Evolutionary conservation across 2,888 invertebrate species (phyloP).

Genomic region (Amaurobius ferox): DNA sequence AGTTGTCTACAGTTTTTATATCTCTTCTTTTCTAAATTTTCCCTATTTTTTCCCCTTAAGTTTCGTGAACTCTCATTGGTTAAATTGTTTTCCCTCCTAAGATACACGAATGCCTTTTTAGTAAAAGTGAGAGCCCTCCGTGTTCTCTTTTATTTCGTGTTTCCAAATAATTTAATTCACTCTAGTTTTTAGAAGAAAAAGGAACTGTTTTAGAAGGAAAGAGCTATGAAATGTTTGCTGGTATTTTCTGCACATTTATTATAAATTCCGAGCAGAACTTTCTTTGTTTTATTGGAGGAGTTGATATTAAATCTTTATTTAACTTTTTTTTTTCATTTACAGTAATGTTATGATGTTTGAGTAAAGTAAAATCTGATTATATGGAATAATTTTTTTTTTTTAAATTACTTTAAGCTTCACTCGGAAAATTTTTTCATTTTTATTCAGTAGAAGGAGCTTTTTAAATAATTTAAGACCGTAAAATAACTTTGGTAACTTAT

Average conservation of each 20-base stretch:
- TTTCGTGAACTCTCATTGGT: conserved; percentile 64
- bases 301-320: conserved; percentile 11
- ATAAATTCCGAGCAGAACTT: conserved; percentile 6
- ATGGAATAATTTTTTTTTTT: not conserved
- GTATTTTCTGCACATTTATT: not conserved
- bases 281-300: conserved; percentile 10
- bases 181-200: conserved; percentile 2
- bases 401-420: conserved; percentile 2
- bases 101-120: conserved; percentile 3
- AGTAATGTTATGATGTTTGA: not conserved
- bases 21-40: conserved; percentile 57
- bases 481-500: too few relatives aligned
- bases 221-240: not conserved
- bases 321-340: not conserved
- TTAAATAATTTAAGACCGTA: conserved; percentile 15
- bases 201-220: conserved; percentile 2
- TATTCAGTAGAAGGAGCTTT: not conserved
- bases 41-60: conserved; percentile 38
- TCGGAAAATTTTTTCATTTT: conserved; percentile 1
- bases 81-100: conserved; percentile 53
- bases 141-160: not conserved
- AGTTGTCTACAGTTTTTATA: conserved; percentile 71
- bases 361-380: not conserved
- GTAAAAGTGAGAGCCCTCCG: conserved; percentile 7
- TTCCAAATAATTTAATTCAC: conserved; percentile 47